A percentile compares a stretch with the other conserved stretches of the same genome.
Evolutionary conservation across 2,113 vertebrate species (phyloP).

Genomic region (Clarias batrachus): DNA sequence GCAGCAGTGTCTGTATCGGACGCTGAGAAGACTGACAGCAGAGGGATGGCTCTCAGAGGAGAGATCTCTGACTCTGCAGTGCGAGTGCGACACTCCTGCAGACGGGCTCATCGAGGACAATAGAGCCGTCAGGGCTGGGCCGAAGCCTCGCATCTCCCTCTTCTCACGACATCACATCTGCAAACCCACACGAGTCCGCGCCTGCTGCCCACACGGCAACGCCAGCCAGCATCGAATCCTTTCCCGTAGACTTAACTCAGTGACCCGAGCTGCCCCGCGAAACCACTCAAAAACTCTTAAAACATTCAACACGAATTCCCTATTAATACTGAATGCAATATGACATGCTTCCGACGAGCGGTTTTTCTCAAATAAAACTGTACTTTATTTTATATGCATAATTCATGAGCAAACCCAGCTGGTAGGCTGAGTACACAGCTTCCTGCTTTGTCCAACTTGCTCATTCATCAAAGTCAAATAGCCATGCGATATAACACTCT

Average conservation of each 20-base stretch:
- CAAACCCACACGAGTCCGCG: conserved; percentile 14
- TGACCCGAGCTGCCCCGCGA: conserved; percentile 20
- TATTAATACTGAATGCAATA: conserved; percentile 29
- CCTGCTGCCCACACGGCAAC: conserved; percentile 9
- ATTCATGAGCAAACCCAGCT: conserved; percentile 38
- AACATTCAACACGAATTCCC: conserved; percentile 36
- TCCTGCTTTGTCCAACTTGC: conserved; percentile 35
- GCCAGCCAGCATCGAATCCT: conserved; percentile 3
- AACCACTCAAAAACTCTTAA: conserved; percentile 31
- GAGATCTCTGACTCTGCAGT: conserved; percentile 72
- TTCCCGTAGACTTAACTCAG: conserved; percentile 3
- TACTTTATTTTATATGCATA: conserved; percentile 36
- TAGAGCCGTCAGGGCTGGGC: conserved; percentile 51
- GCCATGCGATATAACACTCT: conserved; percentile 37
- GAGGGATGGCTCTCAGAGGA: conserved; percentile 63
- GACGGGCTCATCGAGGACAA: conserved; percentile 65
- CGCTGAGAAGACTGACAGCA: conserved; percentile 63
- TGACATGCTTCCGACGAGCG: conserved; percentile 1
- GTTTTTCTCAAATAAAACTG: conserved; percentile 42
- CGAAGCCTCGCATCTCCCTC: conserved; percentile 35
- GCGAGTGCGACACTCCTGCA: conserved; percentile 75
- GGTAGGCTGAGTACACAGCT: conserved; percentile 42
- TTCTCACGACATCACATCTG: conserved; percentile 51
- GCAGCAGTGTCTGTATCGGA: conserved; percentile 64
- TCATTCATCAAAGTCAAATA: conserved; percentile 43